Percentiles rank a stretch among this genome's conserved stretches.
Evolutionary conservation across 2,797 vertebrate genomes (phyloP).

Genomic region (Rhincodon typus): DNA sequence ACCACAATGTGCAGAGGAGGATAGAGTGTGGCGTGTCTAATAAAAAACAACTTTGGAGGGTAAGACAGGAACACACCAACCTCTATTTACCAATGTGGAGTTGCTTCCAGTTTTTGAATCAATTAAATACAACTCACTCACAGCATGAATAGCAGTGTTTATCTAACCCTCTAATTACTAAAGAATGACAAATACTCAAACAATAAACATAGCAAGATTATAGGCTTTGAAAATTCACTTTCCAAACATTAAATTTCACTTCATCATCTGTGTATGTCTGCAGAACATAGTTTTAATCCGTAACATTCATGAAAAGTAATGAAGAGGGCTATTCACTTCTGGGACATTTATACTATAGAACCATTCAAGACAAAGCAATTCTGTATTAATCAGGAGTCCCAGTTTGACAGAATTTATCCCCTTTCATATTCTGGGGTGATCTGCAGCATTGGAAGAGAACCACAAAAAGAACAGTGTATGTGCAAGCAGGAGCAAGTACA

Average conservation of each 20-base stretch:
- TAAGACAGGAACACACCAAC: neutral
- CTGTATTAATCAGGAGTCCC: neutral
- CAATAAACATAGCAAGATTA: constrained; percentile 29
- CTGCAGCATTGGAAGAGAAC: neutral
- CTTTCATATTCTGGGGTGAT: neutral
- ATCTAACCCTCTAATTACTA: constrained; percentile 31
- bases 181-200: constrained; percentile 31
- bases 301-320: neutral
- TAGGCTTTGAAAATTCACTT: constrained; percentile 4
- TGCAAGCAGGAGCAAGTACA: neutral
- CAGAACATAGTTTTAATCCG: neutral
- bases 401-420: neutral
- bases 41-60: neutral
- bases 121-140: neutral
- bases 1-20: neutral
- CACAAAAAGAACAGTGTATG: neutral
- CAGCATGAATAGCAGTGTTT: constrained; percentile 8
- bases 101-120: neutral
- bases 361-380: neutral
- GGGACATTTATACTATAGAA: neutral
- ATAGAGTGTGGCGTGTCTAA: neutral
- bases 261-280: neutral
- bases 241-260: neutral
- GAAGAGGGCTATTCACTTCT: neutral
- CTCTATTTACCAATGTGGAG: neutral